Evolutionary conservation across 2,113 vertebrate species (phyloP), one percentile per base, ranked within the genome.

Genomic region (Gymnarchus niloticus): DNA sequence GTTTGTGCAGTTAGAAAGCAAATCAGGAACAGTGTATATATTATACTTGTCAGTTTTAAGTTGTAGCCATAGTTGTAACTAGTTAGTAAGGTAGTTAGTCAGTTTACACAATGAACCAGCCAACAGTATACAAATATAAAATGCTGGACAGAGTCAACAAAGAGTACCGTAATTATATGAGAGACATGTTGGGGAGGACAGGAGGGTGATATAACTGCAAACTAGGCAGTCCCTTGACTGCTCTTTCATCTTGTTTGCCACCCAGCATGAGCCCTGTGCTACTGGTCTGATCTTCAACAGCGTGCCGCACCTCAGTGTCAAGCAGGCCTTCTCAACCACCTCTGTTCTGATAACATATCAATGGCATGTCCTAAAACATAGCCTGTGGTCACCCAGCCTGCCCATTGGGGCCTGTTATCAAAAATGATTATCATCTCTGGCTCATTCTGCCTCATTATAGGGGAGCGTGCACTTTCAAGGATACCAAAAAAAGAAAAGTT

Each of bases 391-490:
- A 88, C 51, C 56, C 85, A 86, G 78, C 84, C 69, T 88, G 90
- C 89, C 93, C 91, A 86, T 86, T 85, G 90, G 88, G 92, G 86
- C 87, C 78, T 82, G 81, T 87, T 93, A 94, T 95, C 94, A 87
- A 57, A 54, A 37, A 54, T 82, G 90, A 90, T 93, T 91, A 95
- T 95, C 94, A 89, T 87, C 86, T 81, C 25, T 28, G 89, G 56
- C 91, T 89, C 90, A 94, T 94, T 94, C 93, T 94, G 91, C 87
- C 91, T 92, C 92, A 93, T 95, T 95, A 94, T 41, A 89, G 87
- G 65, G 91, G 89, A 94, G 93, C 91, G 92, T 93, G 92, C 89
- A 91, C 90, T 89, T 91, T 86, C 83, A 93, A 86, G 84, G 91
- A 87, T 88, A 89, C 84, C 89, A 84, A 87, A 90, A 49, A 48